A percentile compares a stretch with the other conserved stretches of the same genome.
These are phyloP conservation scores for Eurytoma californica DNA, from an alignment of 2,888 invertebrate genomes.

Conservation along the genomic window DNA sequence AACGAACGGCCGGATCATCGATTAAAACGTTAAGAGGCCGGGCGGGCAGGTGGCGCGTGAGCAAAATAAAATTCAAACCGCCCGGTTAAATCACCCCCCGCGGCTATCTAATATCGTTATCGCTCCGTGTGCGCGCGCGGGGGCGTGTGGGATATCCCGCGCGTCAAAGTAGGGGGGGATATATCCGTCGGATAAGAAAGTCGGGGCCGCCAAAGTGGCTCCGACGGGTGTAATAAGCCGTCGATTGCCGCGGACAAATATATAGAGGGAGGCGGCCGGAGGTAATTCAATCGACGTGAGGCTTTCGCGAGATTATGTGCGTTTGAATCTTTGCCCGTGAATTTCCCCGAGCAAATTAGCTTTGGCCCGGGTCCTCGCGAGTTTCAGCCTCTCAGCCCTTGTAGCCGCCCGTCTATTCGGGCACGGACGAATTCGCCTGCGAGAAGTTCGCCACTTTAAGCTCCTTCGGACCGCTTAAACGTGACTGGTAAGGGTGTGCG, in stretches of 20 bases:
- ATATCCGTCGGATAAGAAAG: not conserved
- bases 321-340: not conserved
- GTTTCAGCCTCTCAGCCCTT: not conserved
- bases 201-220: not conserved
- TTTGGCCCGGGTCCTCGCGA: slow-evolving; percentile 14
- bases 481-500: too few species aligned
- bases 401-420: not conserved
- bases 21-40: slow-evolving; percentile 22
- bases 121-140: not conserved
- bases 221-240: slow-evolving; percentile 23
- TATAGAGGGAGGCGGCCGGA: slow-evolving; percentile 3
- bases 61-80: slow-evolving; percentile 33
- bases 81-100: slow-evolving; percentile 24
- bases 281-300: slow-evolving; percentile 14
- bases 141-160: not conserved
- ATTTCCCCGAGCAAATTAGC: slow-evolving; percentile 28
- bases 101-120: slow-evolving; percentile 34
- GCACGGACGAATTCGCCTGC: too few species aligned
- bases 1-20: slow-evolving; percentile 15
- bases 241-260: slow-evolving; percentile 30
- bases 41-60: not conserved
- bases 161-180: not conserved
- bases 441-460: too few species aligned
- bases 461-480: too few species aligned
- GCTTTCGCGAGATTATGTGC: slow-evolving; percentile 33